These are phyloP conservation scores for Miniopterus natalensis DNA, from an alignment of 2,113 vertebrate species.

Conservation along the genomic window DNA sequence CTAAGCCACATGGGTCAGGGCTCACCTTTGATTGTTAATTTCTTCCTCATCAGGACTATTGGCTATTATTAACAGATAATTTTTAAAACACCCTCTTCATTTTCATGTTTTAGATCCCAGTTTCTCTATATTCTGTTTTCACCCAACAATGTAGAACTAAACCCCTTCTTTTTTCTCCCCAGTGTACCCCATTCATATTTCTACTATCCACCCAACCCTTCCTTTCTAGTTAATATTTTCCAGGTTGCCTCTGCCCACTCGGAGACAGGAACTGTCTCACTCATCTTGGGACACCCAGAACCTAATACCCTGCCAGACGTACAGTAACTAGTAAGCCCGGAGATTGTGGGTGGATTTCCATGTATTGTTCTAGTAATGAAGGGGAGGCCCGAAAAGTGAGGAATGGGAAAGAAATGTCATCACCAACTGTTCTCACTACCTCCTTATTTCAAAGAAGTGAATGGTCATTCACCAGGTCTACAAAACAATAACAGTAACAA, in stretches of 20 bases:
- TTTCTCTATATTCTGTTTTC: not conserved
- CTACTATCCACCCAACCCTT: not conserved
- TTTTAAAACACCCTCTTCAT: not conserved
- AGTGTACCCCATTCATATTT: too few relatives aligned
- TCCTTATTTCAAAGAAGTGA: conserved; percentile 1
- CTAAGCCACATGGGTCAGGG: too few relatives aligned
- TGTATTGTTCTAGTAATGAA: not conserved
- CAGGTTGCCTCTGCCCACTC: not conserved
- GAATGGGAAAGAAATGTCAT: not conserved
- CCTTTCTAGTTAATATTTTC: not conserved
- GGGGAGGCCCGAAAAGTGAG: not conserved
- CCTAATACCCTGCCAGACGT: not conserved
- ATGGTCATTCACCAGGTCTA: not conserved
- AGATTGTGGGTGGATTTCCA: conserved; percentile 4
- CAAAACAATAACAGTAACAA: not conserved
- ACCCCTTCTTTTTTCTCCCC: not conserved
- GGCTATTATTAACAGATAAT: not conserved
- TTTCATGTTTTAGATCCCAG: not conserved
- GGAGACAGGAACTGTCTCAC: not conserved
- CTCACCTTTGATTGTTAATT: not conserved
- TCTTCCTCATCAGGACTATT: not conserved
- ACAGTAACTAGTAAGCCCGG: not conserved
- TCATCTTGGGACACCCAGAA: not conserved
- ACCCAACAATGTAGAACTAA: too few relatives aligned
- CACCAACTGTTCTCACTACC: not conserved